Conservation (phyloP, 2,888 invertebrate species). For the Herminia tarsipennalis region DNA sequence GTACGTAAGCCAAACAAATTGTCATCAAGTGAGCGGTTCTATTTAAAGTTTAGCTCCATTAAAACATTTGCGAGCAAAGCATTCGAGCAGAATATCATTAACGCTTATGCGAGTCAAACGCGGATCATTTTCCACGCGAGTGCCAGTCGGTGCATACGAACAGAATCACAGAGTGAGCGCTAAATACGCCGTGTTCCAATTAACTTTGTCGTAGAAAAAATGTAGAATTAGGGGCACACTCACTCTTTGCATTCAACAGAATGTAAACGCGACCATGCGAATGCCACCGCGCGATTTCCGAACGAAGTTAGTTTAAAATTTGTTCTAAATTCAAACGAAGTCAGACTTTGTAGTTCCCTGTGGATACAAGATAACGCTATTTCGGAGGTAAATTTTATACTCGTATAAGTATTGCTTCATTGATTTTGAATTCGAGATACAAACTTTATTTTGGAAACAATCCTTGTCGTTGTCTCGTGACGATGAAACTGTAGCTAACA, state of each 20-base stretch:
- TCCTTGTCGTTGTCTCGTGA: slow-evolving; percentile 24
- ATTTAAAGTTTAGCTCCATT: slow-evolving; percentile 19
- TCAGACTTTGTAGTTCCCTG: slow-evolving; percentile 53
- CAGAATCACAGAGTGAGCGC: slow-evolving; percentile 58
- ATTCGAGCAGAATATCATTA: slow-evolving; percentile 52
- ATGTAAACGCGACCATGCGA: slow-evolving; percentile 54
- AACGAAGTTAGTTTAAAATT: slow-evolving; percentile 62
- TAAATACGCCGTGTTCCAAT: slow-evolving; percentile 57
- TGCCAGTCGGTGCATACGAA: slow-evolving; percentile 57
- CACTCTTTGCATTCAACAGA: slow-evolving; percentile 51
- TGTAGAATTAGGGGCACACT: slow-evolving; percentile 46
- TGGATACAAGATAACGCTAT: slow-evolving; percentile 56
- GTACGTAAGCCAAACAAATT: not conserved
- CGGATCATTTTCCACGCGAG: slow-evolving; percentile 56
- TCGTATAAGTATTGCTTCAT: slow-evolving; percentile 48
- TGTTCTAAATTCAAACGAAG: slow-evolving; percentile 58
- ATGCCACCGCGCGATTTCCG: slow-evolving; percentile 51
- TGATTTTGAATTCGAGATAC: slow-evolving; percentile 47
- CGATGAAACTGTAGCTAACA: slow-evolving; percentile 15
- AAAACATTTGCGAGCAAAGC: slow-evolving; percentile 30
- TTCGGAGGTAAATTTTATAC: slow-evolving; percentile 49
- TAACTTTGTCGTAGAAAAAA: slow-evolving; percentile 52
- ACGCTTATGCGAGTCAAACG: slow-evolving; percentile 52
- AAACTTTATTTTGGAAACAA: slow-evolving; percentile 32
- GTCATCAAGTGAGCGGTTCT: not conserved